phyloP scores from a whole-genome alignment of 2,113 vertebrate species.

The Pelecanus crispus region DNA sequence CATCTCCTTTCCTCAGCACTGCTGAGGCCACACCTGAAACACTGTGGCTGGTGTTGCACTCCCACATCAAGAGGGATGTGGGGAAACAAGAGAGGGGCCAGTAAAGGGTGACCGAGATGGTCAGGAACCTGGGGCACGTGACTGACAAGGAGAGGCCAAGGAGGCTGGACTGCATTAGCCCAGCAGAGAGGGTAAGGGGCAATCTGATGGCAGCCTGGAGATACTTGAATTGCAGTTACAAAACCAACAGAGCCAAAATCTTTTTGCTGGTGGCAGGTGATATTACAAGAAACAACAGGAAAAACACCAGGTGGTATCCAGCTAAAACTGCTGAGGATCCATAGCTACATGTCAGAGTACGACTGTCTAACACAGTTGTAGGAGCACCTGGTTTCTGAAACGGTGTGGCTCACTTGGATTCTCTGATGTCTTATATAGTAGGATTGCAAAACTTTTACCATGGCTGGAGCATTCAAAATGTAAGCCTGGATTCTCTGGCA shows the following conservation, averaged over 20 bases:
- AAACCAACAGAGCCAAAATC: neutral
- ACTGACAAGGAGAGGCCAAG: neutral
- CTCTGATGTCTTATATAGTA: neutral
- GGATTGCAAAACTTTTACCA: neutral
- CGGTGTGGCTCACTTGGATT: neutral
- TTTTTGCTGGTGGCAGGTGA: neutral
- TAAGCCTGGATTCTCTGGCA: neutral
- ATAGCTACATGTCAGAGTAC: neutral
- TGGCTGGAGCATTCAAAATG: neutral
- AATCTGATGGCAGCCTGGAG: neutral
- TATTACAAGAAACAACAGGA: neutral
- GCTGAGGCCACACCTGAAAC: neutral
- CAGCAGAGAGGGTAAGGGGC: neutral
- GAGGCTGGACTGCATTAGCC: neutral
- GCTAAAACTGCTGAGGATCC: neutral
- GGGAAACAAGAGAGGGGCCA: neutral
- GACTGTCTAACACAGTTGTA: neutral
- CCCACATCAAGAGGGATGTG: rapidly evolving
- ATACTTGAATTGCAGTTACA: neutral
- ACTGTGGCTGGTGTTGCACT: neutral
- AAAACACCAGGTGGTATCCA: neutral
- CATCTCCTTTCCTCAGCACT: neutral
- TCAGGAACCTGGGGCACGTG: neutral
- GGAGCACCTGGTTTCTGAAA: neutral
- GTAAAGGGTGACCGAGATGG: neutral